Conservation (phyloP, 2,113 vertebrate species). For the Excalfactoria chinensis region DNA sequence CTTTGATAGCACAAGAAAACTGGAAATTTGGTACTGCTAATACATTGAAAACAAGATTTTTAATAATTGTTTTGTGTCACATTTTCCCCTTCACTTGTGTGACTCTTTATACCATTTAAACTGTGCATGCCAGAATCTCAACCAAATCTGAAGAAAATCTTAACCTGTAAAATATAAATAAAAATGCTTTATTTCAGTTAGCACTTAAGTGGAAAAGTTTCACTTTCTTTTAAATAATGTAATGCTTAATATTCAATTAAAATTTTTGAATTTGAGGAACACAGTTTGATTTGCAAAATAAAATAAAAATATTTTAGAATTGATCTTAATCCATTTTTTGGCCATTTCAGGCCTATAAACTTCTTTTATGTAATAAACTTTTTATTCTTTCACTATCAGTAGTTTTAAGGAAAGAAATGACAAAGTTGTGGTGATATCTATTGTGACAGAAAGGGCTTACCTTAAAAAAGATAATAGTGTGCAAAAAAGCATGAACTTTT, state of each 20-base stretch:
- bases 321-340: background rate
- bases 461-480: background rate
- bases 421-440: background rate
- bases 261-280: background rate
- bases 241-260: background rate
- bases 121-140: background rate
- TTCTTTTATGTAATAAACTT: background rate
- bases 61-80: background rate
- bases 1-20: background rate
- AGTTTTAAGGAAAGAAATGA: background rate
- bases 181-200: background rate
- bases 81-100: background rate
- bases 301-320: background rate
- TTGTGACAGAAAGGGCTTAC: background rate
- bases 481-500: background rate
- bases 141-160: background rate
- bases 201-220: background rate
- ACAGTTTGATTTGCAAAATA: background rate
- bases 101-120: background rate
- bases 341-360: background rate
- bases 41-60: background rate
- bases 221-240: background rate
- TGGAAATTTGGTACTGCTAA: fast-evolving
- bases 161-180: background rate
- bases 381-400: background rate